phyloP scores from a whole-genome alignment of 2,888 invertebrate species.

The Andrena bicolor region DNA sequence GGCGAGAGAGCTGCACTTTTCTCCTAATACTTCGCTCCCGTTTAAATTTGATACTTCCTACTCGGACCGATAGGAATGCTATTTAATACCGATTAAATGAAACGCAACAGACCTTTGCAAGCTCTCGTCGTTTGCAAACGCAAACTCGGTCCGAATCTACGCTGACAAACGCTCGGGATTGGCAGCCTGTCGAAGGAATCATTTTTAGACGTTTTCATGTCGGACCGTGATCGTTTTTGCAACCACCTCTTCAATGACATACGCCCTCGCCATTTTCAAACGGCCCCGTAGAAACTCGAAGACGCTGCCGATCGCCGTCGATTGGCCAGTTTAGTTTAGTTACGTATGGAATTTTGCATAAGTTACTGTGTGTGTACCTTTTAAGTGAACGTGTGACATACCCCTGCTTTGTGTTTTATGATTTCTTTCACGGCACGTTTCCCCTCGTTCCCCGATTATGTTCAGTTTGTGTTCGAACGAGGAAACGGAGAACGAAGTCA shows the following conservation, averaged over 20 bases:
- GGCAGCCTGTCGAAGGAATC: background rate
- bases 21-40: too few relatives aligned
- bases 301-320: conserved; percentile 11
- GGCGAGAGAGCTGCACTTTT: too few relatives aligned
- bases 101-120: background rate
- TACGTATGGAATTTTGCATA: conserved; percentile 35
- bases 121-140: background rate
- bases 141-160: background rate
- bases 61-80: too few relatives aligned
- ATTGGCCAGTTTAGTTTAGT: conserved; percentile 32
- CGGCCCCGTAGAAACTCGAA: conserved; percentile 6
- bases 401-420: conserved; percentile 72
- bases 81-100: too few relatives aligned
- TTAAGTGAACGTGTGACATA: conserved; percentile 57
- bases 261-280: background rate
- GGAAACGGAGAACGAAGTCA: conserved; percentile 58
- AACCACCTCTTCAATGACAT: conserved; percentile 2
- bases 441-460: conserved; percentile 66
- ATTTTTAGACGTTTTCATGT: background rate
- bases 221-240: background rate
- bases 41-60: too few relatives aligned
- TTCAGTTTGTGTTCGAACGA: conserved; percentile 54
- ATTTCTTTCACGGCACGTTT: conserved; percentile 70
- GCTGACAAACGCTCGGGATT: background rate
- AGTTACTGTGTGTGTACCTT: conserved; percentile 56